These are phyloP conservation scores for Plumapathes pennacea DNA, from an alignment of 92 coral and sea anemone species.

Conservation along the genomic window DNA sequence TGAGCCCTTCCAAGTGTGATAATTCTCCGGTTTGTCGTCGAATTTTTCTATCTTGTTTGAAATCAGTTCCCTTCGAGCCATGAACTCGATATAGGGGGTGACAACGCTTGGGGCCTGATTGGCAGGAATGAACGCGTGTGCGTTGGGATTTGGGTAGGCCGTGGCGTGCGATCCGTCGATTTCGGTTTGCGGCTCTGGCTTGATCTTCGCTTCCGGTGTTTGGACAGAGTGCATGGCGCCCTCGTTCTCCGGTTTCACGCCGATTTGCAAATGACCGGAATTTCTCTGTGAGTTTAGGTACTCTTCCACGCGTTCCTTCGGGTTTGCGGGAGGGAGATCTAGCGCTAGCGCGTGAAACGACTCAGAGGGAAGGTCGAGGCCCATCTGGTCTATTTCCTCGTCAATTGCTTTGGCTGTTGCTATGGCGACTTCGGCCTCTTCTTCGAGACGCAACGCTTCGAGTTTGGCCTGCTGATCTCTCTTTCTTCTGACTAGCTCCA, in stretches of 20 bases:
- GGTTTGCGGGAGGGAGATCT: slow-evolving; percentile 4
- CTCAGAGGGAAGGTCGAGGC: background rate
- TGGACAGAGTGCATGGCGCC: background rate
- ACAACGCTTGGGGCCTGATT: slow-evolving; percentile 5
- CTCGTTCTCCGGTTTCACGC: background rate
- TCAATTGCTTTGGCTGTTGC: slow-evolving; percentile 38
- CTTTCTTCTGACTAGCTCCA: slow-evolving; percentile 35
- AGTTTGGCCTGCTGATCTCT: slow-evolving; percentile 27
- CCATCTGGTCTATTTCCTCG: slow-evolving; percentile 18
- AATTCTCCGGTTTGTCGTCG: slow-evolving; percentile 61
- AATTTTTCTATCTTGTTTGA: slow-evolving; percentile 60
- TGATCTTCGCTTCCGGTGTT: background rate
- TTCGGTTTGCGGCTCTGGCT: background rate
- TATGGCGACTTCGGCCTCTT: slow-evolving; percentile 49
- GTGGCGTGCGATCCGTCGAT: slow-evolving; percentile 11
- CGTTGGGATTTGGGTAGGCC: slow-evolving; percentile 9
- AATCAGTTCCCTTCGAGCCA: slow-evolving; percentile 38
- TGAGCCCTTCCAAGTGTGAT: slow-evolving; percentile 47
- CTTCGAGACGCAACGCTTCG: slow-evolving; percentile 37
- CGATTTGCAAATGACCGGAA: background rate
- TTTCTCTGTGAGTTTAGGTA: slow-evolving; percentile 26
- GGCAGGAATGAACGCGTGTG: slow-evolving; percentile 10
- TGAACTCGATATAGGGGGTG: slow-evolving; percentile 27
- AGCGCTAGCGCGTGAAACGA: slow-evolving; percentile 1
- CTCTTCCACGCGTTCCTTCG: slow-evolving; percentile 28